Base-by-base conservation (phyloP, 2,797 vertebrate genomes). In the Arrhamphus sclerolepis region DNA sequence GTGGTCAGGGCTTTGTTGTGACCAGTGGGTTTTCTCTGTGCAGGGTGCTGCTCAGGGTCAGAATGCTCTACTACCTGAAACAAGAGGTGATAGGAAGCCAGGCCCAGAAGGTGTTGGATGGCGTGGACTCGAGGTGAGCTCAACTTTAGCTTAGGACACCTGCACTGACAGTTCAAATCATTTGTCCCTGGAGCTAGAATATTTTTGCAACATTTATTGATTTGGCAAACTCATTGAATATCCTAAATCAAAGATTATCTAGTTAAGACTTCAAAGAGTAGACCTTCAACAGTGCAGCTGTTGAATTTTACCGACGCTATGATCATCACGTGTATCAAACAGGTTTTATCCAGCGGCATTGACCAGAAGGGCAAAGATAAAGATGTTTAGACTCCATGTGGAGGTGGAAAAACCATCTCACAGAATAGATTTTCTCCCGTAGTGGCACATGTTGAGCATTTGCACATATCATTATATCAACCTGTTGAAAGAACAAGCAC, bases 31-130 rank as follows among this genome's bases (percentile, higher is more conserved):
- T 89, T 89, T 90, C 85, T 86, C 51, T 81, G 31, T 73, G 78
- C 87, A 99, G 98, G 82, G 96, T 99, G 85, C 92, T 99, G 90
- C 94, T 99, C 83, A 93, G 98, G 84, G 98, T 99, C 80, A 95
- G 98, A 93, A 99, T 99, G 98, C 93, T 99, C n/a, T 99, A 99
- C 91, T 99, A 99, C 87, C 93, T 99, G 88, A 99, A 98, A 89
- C 98, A 99, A 91, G 98, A 99, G 93, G 95, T 99, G 77, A 98
- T 99, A 84, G 96, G 98, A 83, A 92, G 74, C 89, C 95, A 98
- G 81, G 92, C 91, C 86, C 95, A 95, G 81, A 96, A 91, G 64
- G 96, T 98, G 66, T 93, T 98, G 80, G 95, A 97, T 65, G 96
- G 96, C 66, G 91, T 84, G 68, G 97, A 98, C 86, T 91, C 92